A percentile compares a stretch with the other conserved stretches of the same genome.
Conservation (phyloP, 2,113 vertebrate species). For the Sterrhoptilus dennistouni region DNA sequence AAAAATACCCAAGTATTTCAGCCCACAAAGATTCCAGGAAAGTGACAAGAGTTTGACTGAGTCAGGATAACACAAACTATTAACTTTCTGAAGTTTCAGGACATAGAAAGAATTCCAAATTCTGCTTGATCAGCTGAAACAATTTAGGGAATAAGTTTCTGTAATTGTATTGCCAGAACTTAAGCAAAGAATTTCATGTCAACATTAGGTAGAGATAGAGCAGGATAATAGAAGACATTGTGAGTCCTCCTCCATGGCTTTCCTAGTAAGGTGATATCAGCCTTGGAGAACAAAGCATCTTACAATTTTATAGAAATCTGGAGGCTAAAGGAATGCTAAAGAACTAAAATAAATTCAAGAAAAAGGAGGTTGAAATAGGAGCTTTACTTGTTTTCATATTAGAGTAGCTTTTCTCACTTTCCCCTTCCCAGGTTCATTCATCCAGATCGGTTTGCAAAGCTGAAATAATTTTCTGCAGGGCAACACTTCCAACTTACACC, state of each 20-base stretch:
- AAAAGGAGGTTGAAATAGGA: not conserved
- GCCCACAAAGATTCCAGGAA: slow-evolving; percentile 51
- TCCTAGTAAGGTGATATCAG: slow-evolving; percentile 35
- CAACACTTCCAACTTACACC: not conserved
- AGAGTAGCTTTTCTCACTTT: not conserved
- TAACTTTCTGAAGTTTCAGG: slow-evolving; percentile 41
- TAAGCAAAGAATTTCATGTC: not conserved
- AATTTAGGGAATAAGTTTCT: slow-evolving; percentile 20
- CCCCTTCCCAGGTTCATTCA: not conserved
- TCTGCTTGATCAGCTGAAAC: slow-evolving; percentile 58
- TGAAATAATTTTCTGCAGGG: not conserved
- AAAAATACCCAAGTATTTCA: slow-evolving; percentile 43
- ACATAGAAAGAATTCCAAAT: slow-evolving; percentile 32
- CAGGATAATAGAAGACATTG: not conserved
- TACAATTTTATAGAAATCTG: slow-evolving; percentile 13
- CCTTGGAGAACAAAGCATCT: slow-evolving; percentile 44
- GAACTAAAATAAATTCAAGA: not conserved
- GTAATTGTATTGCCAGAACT: slow-evolving; percentile 18
- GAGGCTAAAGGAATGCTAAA: slow-evolving; percentile 27
- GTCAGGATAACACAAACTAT: slow-evolving; percentile 41
- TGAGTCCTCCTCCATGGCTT: not conserved
- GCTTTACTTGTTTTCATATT: not conserved
- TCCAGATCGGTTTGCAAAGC: not conserved
- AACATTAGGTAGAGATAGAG: slow-evolving; percentile 20
- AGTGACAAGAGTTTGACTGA: slow-evolving; percentile 45